A percentile compares a stretch with the other conserved stretches of the same genome.
Conservation (phyloP, 1,140 invertebrate species). For the Camponotus vicinus region DNA sequence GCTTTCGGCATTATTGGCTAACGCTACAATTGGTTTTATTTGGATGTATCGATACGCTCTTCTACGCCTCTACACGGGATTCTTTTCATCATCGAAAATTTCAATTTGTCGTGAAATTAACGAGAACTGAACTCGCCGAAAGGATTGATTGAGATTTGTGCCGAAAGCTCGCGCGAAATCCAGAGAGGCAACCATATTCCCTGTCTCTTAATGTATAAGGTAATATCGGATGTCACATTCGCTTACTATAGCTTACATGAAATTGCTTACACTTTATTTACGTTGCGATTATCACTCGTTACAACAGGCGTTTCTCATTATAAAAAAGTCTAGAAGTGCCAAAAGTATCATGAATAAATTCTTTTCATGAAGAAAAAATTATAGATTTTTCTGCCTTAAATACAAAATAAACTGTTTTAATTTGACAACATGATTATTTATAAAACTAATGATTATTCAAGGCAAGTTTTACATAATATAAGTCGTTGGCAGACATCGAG, state of each 20-base stretch:
- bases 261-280: slow-evolving; percentile 56
- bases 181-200: slow-evolving; percentile 28
- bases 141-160: slow-evolving; percentile 62
- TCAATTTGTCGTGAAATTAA: slow-evolving; percentile 44
- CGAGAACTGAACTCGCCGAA: slow-evolving; percentile 39
- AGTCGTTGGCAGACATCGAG: too few species aligned
- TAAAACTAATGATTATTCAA: background rate
- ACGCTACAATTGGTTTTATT: background rate
- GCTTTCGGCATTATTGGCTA: slow-evolving; percentile 47
- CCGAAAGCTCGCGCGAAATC: slow-evolving; percentile 53
- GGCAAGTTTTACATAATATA: background rate
- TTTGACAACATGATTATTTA: background rate
- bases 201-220: slow-evolving; percentile 62
- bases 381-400: too few species aligned
- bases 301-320: slow-evolving; percentile 27
- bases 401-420: background rate
- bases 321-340: background rate
- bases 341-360: background rate
- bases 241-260: slow-evolving; percentile 32
- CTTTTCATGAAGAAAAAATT: background rate
- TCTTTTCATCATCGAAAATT: slow-evolving; percentile 18
- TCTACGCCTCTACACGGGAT: background rate
- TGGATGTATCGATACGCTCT: background rate
- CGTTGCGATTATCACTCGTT: slow-evolving; percentile 38
- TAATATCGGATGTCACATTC: slow-evolving; percentile 39